Evolutionary conservation across 2,888 invertebrate genomes (phyloP).

Genomic region (Chaitophorus viminalis): DNA sequence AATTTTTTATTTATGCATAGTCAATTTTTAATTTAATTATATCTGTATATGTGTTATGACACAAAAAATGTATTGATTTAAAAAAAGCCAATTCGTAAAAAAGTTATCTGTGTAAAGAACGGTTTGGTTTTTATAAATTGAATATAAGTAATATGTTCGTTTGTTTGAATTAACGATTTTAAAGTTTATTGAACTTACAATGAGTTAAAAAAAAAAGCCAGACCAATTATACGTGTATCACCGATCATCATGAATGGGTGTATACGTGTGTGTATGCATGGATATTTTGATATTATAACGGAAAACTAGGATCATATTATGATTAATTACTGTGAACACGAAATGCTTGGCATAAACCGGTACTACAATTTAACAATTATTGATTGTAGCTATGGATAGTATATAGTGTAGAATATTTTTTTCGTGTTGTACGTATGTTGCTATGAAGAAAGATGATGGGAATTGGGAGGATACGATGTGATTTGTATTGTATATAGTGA

Average conservation of each 20-base stretch:
- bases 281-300: constrained; percentile 41
- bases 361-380: constrained; percentile 19
- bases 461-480: background rate
- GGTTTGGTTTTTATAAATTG: constrained; percentile 44
- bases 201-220: background rate
- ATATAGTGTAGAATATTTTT: background rate
- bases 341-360: constrained; percentile 11
- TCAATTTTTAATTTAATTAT: background rate
- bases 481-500: constrained; percentile 27
- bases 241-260: background rate
- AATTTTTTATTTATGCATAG: too few relatives aligned
- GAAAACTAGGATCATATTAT: constrained; percentile 25
- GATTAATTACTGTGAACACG: background rate
- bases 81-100: constrained; percentile 44
- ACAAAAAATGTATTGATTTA: background rate
- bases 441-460: background rate
- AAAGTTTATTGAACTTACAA: constrained; percentile 16
- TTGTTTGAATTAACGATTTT: background rate
- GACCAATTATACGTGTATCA: background rate
- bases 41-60: background rate
- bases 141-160: background rate
- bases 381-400: background rate
- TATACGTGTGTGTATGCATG: background rate
- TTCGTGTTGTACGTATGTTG: background rate
- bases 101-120: constrained; percentile 35